Base-by-base conservation (phyloP, 2,888 invertebrate species). In the Anthoptus insignis region DNA sequence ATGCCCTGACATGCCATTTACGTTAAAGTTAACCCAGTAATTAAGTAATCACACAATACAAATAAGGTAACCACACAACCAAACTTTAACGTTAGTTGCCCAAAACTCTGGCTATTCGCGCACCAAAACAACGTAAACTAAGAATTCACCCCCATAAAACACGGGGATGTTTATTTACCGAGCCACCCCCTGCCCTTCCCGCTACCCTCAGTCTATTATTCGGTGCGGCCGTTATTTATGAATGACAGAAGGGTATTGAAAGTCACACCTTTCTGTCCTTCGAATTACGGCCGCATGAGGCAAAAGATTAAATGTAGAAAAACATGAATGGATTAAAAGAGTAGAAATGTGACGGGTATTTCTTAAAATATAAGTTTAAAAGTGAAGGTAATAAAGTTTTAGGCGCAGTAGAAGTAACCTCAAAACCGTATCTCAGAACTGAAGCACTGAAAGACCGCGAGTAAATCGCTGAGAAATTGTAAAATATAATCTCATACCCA, bases 121-220 rank as follows among this genome's bases (percentile, higher is more conserved):
- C 11, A 58, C 58, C 50, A 59, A 59, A 59, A 59, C 50, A 52
- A 19, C 1, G 52, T 42, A 60, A 60, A 32, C 52, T 60, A 53
- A 29, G 60, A 59, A 59, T 39, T 42, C 60, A 52, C 60, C 39
- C 60, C 60, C 45, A 58, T 60, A 60, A 60, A 60, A 60, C 60
- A 60, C 14, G 27, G 60, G 52, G 60, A 42, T 60, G 60, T 60
- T 52, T 60, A 53, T 60, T 60, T 53, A 50, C 59, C 37, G 58
- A 14, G 27, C 50, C 50, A 11, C 50, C 59, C 50, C 59, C 47
- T 58, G 11, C 32, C 19, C 16, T 29, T n/a, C 21, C n/a, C 29
- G 9, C 19, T n/a, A 14, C 19, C 7, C 9, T 5, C n/a, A n/a
- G n/a, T n/a, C 49, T 24, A 19, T 50, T 50, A 37, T 59, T 37